phyloP scores from a whole-genome alignment of 2,113 vertebrate species.

The Dasyprocta punctata region DNA sequence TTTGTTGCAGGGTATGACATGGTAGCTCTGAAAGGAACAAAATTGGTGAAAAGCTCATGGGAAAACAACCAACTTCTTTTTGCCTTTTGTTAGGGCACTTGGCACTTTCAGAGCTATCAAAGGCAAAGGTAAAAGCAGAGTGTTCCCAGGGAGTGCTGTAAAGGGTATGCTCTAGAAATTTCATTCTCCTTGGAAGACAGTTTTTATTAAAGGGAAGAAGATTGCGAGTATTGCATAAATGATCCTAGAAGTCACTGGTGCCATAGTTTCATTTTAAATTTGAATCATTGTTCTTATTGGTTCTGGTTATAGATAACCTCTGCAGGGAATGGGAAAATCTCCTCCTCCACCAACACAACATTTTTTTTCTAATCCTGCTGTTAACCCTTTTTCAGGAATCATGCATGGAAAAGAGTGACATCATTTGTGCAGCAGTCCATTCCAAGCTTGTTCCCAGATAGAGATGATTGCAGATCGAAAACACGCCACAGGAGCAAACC shows the following conservation, averaged over 20 bases:
- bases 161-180: not conserved
- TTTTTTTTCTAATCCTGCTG: not conserved
- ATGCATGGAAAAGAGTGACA: not conserved
- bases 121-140: not conserved
- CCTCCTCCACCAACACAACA: not conserved
- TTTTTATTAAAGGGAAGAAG: not conserved
- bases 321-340: not conserved
- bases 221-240: not conserved
- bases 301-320: not conserved
- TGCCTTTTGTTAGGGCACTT: not conserved
- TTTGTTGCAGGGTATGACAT: not conserved
- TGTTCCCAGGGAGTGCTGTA: not conserved
- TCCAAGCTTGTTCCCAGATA: not conserved
- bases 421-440: not conserved
- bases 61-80: not conserved
- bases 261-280: not conserved
- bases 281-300: not conserved
- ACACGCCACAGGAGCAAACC: not conserved
- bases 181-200: not conserved
- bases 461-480: not conserved
- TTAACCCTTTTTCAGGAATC: not conserved
- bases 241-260: not conserved
- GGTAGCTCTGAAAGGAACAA: slow-evolving; percentile 15
- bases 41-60: not conserved
- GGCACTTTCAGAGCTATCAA: not conserved